Evolutionary conservation across 30 jellyfish, hydroid and myxozoan genomes (phyloP), one percentile per base, ranked within the genome.

Genomic region (Aurelia coerulea): DNA sequence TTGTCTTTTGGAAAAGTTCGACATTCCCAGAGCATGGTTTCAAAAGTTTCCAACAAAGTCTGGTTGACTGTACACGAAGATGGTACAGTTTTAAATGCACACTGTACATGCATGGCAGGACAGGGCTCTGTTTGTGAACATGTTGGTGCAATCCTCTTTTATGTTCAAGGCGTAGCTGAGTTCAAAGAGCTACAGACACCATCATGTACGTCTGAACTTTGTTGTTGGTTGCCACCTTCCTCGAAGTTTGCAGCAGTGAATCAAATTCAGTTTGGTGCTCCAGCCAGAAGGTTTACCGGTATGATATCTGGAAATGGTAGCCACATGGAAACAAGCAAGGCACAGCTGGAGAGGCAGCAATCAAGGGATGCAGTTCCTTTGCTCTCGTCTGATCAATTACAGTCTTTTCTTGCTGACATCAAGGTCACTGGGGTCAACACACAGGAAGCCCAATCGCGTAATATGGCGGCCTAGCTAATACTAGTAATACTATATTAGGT

Each of bases 71-170:
- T 46, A 13, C 42, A 79, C 19, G 80, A 49, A 39, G 56, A 63
- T 34, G 89, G 80, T 8, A n/a, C 83, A 6, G 59, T 81, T 33
- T 1, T 49, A 81, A 23, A 23, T 64, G 90, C 67, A 64, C 90
- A 81, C 52, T 81, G 83, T 58, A 50, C 71, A 33, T 81, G 90
- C 76, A 81, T 81, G 83, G 83, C 83, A 10, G 83, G 83, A 12
- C 46, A 50, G 3, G 90, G 83, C 13, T 74, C 50, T 32, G 41
- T 63, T 54, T 79, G 89, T 74, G 9, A 73, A 14, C 80, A 79
- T 37, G 89, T 63, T 64, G 89, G 59, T 81, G 59, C 90, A 39
- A 53, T 81, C 17, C n/a, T 81, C 53, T 67, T 65, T 31, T 81
- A 81, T 81, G 74, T 68, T 68, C 68, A 81, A 53, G 81, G 62